Conservation (phyloP, 1,140 invertebrate genomes). For the Bombus waltoni region DNA sequence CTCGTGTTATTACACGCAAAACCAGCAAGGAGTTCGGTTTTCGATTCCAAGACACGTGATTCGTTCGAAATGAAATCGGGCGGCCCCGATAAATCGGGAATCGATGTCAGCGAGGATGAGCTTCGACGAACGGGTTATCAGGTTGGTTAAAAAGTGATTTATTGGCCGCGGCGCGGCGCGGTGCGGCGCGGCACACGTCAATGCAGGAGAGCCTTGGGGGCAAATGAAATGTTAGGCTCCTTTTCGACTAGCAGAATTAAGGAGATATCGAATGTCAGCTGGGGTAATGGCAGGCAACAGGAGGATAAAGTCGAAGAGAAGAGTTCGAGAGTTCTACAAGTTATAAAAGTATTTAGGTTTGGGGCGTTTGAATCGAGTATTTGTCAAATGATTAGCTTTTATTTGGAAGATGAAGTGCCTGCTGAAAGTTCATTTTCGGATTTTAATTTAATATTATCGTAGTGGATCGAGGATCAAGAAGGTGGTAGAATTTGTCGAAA, state of each 20-base stretch:
- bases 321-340: too few relatives aligned
- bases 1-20: slow-evolving; percentile 74
- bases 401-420: too few relatives aligned
- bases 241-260: slow-evolving; percentile 25
- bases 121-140: slow-evolving; percentile 36
- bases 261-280: slow-evolving; percentile 30
- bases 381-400: too few relatives aligned
- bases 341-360: too few relatives aligned
- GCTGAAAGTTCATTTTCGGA: too few relatives aligned
- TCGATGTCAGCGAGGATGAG: slow-evolving; percentile 40
- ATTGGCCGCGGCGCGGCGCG: not conserved
- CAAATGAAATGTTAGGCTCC: slow-evolving; percentile 32
- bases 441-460: too few relatives aligned
- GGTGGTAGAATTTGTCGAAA: too few relatives aligned
- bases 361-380: too few relatives aligned
- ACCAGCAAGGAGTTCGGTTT: slow-evolving; percentile 56
- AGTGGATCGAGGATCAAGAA: too few relatives aligned
- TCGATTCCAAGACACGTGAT: slow-evolving; percentile 51
- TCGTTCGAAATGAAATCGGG: slow-evolving; percentile 25
- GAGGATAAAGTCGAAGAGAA: too few relatives aligned
- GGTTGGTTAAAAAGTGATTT: slow-evolving; percentile 53
- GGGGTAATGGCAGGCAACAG: not conserved
- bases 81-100: slow-evolving; percentile 39
- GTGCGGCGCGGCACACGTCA: not conserved
- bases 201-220: not conserved